Conservation (phyloP, 2,888 invertebrate species). For the Microchrysa polita region DNA sequence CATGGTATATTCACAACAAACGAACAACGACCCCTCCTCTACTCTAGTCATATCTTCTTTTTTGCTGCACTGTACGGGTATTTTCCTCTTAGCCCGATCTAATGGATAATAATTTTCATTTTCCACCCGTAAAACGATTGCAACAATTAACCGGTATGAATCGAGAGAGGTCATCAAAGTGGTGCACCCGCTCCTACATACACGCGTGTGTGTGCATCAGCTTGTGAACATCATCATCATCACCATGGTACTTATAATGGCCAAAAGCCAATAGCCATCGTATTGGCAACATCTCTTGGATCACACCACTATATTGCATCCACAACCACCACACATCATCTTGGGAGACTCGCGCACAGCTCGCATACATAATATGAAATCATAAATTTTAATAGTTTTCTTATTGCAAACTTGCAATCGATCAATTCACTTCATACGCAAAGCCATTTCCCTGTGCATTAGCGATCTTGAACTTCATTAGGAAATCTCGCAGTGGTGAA, state of each 20-base stretch:
- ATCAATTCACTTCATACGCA: background rate
- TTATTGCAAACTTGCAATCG: background rate
- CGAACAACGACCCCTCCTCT: constrained; percentile 37
- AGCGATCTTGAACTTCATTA: constrained; percentile 36
- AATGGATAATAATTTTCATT: constrained; percentile 39
- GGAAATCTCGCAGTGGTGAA: background rate
- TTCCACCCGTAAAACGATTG: constrained; percentile 17
- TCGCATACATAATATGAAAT: background rate
- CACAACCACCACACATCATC: too few relatives aligned
- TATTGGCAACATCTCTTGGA: too few relatives aligned
- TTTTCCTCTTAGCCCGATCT: background rate
- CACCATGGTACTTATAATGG: background rate
- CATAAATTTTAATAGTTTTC: constrained; percentile 8
- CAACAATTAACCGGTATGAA: constrained; percentile 15
- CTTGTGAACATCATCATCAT: too few relatives aligned
- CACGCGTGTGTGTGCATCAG: too few relatives aligned
- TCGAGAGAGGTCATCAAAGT: background rate
- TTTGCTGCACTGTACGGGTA: too few relatives aligned
- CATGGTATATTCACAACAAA: constrained; percentile 27
- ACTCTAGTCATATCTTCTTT: background rate
- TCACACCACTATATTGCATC: too few relatives aligned
- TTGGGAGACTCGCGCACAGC: too few relatives aligned
- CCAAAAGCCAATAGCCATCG: background rate
- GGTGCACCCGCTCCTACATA: background rate
- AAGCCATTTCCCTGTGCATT: constrained; percentile 24